Evolutionary conservation across 2,113 vertebrate genomes (phyloP).

Genomic region (Tragelaphus strepsiceros): DNA sequence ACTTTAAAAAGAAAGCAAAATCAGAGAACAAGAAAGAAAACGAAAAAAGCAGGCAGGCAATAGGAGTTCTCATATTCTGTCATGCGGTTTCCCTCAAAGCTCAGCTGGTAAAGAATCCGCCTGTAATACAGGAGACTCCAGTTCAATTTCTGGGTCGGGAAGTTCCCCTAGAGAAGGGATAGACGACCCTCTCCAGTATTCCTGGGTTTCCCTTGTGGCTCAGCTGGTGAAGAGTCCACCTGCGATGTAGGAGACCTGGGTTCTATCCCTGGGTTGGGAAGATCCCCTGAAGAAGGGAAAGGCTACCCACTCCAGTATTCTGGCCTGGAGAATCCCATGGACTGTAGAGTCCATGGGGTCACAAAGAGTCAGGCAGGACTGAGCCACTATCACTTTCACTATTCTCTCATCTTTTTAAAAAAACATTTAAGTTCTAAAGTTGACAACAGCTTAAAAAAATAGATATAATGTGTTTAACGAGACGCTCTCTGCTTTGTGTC

Average conservation of each 20-base stretch:
- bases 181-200: neutral
- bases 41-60: neutral
- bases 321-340: neutral
- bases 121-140: accelerated
- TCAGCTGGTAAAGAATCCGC: neutral
- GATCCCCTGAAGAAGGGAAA: neutral
- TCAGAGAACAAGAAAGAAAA: neutral
- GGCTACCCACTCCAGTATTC: neutral
- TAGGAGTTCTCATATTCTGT: neutral
- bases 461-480: neutral
- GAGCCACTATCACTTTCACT: neutral
- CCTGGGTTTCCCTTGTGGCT: neutral
- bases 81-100: neutral
- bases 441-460: neutral
- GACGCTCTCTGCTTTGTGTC: neutral
- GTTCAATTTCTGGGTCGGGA: neutral
- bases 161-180: neutral
- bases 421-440: neutral
- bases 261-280: neutral
- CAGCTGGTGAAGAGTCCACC: neutral
- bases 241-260: neutral
- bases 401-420: neutral
- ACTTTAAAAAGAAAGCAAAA: constrained; percentile 1
- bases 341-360: neutral
- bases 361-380: neutral